Percentiles rank a stretch among this genome's conserved stretches.
These are phyloP conservation scores for Eupeodes latifasciatus DNA, from an alignment of 2,888 invertebrate species.

Conservation along the genomic window DNA sequence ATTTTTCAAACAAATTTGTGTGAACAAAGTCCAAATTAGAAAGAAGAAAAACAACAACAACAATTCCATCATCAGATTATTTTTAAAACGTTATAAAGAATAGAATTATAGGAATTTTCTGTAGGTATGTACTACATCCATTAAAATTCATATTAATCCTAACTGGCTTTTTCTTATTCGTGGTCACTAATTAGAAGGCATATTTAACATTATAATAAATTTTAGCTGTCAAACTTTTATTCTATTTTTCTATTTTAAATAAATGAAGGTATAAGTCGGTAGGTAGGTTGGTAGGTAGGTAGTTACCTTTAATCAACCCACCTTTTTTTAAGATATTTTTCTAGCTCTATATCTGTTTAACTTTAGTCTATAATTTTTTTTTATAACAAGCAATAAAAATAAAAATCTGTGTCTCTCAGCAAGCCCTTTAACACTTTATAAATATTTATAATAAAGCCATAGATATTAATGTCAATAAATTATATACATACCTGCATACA, in stretches of 20 bases:
- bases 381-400: conserved; percentile 9
- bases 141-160: not conserved
- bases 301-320: not conserved
- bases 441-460: conserved; percentile 29
- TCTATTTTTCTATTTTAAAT: not conserved
- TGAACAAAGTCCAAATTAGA: not conserved
- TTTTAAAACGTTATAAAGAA: not conserved
- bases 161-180: not conserved
- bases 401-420: conserved; percentile 13
- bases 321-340: not conserved
- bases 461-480: conserved; percentile 32
- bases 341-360: too few relatives aligned
- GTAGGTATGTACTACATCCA: not conserved
- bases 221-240: not conserved
- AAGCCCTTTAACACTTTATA: conserved; percentile 34
- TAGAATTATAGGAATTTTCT: not conserved
- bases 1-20: not conserved
- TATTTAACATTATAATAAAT: conserved; percentile 5
- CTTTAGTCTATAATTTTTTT: not conserved
- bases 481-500: not conserved
- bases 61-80: too few relatives aligned
- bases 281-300: too few relatives aligned
- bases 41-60: not conserved
- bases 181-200: conserved; percentile 3
- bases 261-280: not conserved